These are phyloP conservation scores for Phyto melanocephala DNA, from an alignment of 2,888 invertebrate genomes.

Conservation along the genomic window DNA sequence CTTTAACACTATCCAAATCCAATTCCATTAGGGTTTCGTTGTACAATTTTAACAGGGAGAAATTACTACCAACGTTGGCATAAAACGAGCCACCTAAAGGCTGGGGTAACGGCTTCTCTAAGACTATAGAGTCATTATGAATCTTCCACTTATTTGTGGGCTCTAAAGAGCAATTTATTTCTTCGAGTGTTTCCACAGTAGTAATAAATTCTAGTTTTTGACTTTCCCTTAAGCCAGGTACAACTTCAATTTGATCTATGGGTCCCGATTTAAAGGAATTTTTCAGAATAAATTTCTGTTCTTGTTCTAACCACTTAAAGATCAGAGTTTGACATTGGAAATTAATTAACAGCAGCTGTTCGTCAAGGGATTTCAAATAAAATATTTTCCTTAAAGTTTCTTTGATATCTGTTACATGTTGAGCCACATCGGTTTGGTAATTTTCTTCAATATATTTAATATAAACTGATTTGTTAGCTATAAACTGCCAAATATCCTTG, in stretches of 20 bases:
- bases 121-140: background rate
- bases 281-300: slow-evolving; percentile 70
- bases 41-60: background rate
- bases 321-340: slow-evolving; percentile 78
- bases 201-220: slow-evolving; percentile 74
- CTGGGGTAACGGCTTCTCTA: background rate
- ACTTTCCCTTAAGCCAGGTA: slow-evolving; percentile 60
- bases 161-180: slow-evolving; percentile 67
- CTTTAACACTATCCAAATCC: slow-evolving; percentile 6
- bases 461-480: slow-evolving; percentile 58
- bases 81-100: background rate
- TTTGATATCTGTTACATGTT: background rate
- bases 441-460: slow-evolving; percentile 80
- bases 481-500: slow-evolving; percentile 32
- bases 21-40: slow-evolving; percentile 26
- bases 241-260: slow-evolving; percentile 78
- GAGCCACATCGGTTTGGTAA: slow-evolving; percentile 59
- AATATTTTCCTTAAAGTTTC: slow-evolving; percentile 17
- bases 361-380: background rate
- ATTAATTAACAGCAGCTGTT: slow-evolving; percentile 72
- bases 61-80: background rate
- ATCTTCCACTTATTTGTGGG: slow-evolving; percentile 72
- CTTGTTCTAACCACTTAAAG: slow-evolving; percentile 76
- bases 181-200: slow-evolving; percentile 66
- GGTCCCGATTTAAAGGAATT: slow-evolving; percentile 78